Conservation (phyloP, 1,140 invertebrate species). For the Gonatopus flavifemur region DNA sequence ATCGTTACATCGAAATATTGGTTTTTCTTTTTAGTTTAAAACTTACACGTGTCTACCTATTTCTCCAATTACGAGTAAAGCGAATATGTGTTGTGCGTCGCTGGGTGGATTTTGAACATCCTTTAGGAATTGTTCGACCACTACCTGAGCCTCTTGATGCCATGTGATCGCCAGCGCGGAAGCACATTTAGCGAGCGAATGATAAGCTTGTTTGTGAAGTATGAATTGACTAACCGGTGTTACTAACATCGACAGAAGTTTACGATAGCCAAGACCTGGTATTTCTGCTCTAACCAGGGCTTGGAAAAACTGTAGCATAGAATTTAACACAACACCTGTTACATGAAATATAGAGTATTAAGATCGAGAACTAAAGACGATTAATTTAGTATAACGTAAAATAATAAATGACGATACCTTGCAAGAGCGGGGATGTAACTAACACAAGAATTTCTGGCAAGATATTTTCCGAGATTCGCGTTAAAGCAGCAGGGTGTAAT, state of each 20-base stretch:
- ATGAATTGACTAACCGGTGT: conserved; percentile 62
- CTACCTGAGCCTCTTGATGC: conserved; percentile 71
- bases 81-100: conserved; percentile 89
- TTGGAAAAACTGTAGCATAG: conserved; percentile 90
- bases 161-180: conserved; percentile 85
- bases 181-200: conserved; percentile 93
- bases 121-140: conserved; percentile 83
- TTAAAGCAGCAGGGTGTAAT: conserved; percentile 69
- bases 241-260: conserved; percentile 75
- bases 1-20: not conserved
- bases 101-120: conserved; percentile 74
- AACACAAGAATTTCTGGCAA: conserved; percentile 85
- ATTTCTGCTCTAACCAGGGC: conserved; percentile 81
- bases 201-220: conserved; percentile 78
- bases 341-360: not conserved
- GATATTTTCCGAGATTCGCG: conserved; percentile 67
- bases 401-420: conserved; percentile 54
- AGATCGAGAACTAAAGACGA: not conserved
- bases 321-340: conserved; percentile 79
- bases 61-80: conserved; percentile 92
- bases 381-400: not conserved
- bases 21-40: not conserved
- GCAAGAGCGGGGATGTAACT: conserved; percentile 88
- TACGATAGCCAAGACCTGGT: conserved; percentile 76
- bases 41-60: conserved; percentile 90